phyloP scores from a whole-genome alignment of 2,888 invertebrate genomes.

The Cetonia aurata region DNA sequence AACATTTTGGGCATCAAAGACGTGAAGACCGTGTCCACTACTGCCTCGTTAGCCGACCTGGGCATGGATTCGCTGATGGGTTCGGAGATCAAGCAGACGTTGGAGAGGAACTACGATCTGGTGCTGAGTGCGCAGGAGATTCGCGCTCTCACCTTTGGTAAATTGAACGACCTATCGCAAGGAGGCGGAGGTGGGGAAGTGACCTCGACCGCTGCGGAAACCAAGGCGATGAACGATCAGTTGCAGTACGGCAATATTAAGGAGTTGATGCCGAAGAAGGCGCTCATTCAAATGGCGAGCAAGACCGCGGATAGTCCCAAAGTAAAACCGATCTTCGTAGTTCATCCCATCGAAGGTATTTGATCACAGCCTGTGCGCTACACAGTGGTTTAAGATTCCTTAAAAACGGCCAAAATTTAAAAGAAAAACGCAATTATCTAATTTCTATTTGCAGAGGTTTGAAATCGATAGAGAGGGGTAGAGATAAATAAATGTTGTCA shows the following conservation, averaged over 20 bases:
- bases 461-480: too few relatives aligned
- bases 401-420: too few relatives aligned
- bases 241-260: slow-evolving; percentile 69
- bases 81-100: slow-evolving; percentile 96
- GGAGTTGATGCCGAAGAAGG: slow-evolving; percentile 82
- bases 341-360: slow-evolving; percentile 87
- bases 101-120: slow-evolving; percentile 93
- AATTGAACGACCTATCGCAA: slow-evolving; percentile 73
- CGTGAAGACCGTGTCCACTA: slow-evolving; percentile 79
- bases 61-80: slow-evolving; percentile 99
- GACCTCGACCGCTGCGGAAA: slow-evolving; percentile 50
- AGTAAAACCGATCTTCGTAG: slow-evolving; percentile 73
- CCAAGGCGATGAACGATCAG: slow-evolving; percentile 60
- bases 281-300: slow-evolving; percentile 77
- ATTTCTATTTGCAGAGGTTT: too few relatives aligned
- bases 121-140: slow-evolving; percentile 93
- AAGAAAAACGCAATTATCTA: too few relatives aligned
- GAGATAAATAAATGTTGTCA: too few relatives aligned
- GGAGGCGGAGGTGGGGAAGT: slow-evolving; percentile 57
- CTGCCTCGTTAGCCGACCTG: slow-evolving; percentile 89
- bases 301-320: slow-evolving; percentile 64
- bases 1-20: slow-evolving; percentile 95
- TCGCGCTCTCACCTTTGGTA: slow-evolving; percentile 83
- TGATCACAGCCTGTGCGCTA: neutral
- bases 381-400: too few relatives aligned